Percentiles rank a stretch among this genome's conserved stretches.
Conservation (phyloP, 2,888 invertebrate genomes). For the Bugula neritina region DNA sequence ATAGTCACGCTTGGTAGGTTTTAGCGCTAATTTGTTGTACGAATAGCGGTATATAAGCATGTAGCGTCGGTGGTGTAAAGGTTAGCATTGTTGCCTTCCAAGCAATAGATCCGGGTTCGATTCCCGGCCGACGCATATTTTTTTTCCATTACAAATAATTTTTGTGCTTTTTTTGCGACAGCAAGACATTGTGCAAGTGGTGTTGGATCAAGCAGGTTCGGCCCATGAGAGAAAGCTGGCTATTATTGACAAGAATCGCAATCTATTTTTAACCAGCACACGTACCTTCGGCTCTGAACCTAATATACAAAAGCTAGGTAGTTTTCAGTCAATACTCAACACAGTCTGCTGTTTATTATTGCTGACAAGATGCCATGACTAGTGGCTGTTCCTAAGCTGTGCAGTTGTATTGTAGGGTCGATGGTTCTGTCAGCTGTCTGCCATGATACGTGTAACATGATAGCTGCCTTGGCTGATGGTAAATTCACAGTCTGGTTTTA, state of each 20-base stretch:
- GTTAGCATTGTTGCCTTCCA: neutral
- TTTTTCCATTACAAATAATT: constrained; percentile 17
- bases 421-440: constrained; percentile 65
- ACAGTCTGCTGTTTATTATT: no score
- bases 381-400: no score
- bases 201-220: constrained; percentile 77
- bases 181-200: constrained; percentile 73
- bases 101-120: neutral
- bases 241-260: constrained; percentile 79
- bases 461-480: constrained; percentile 72
- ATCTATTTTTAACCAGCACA: constrained; percentile 69
- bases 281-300: constrained; percentile 63
- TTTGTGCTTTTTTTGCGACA: no score
- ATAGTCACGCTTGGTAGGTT: neutral
- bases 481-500: constrained; percentile 77
- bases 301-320: constrained; percentile 70
- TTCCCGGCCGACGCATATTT: neutral
- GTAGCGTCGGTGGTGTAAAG: neutral
- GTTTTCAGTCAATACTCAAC: no score
- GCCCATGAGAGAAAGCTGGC: constrained; percentile 75
- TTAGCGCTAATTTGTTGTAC: no score
- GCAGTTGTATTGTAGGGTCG: constrained; percentile 59
- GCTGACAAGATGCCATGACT: no score
- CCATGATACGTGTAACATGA: constrained; percentile 71
- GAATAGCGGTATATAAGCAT: no score